A percentile compares a stretch with the other conserved stretches of the same genome.
Evolutionary conservation across 2,888 invertebrate genomes (phyloP).

Genomic region (Mesopsocus fuscifrons): DNA sequence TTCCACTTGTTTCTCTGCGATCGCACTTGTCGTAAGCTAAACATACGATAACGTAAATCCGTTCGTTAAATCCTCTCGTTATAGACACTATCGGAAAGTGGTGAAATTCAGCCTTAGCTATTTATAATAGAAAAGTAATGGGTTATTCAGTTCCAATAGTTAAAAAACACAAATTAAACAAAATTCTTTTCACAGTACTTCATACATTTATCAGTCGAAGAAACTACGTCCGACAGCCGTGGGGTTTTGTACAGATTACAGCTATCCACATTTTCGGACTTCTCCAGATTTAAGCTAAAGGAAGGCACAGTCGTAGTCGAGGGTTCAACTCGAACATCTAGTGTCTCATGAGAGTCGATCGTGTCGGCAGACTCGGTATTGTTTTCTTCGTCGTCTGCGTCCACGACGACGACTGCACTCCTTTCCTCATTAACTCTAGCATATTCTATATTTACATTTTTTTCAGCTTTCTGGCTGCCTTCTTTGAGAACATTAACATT

Average conservation of each 20-base stretch:
- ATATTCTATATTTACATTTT: not conserved
- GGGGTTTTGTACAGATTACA: slow-evolving; percentile 4
- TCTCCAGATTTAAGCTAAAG: slow-evolving; percentile 7
- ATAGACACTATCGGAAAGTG: no score
- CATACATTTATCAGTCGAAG: not conserved
- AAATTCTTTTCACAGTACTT: slow-evolving; percentile 5
- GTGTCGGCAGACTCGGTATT: not conserved
- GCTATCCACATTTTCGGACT: slow-evolving; percentile 2
- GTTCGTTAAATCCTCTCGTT: no score
- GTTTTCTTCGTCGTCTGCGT: not conserved
- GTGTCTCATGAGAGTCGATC: not conserved
- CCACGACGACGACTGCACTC: not conserved
- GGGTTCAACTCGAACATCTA: slow-evolving; percentile 4
- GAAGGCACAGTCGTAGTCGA: not conserved
- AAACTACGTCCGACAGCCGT: not conserved
- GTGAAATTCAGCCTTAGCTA: no score
- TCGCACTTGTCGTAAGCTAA: no score
- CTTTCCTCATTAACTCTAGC: slow-evolving; percentile 6
- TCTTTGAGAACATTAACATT: slow-evolving; percentile 6
- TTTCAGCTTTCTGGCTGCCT: not conserved
- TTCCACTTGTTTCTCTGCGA: no score
- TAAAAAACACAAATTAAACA: no score
- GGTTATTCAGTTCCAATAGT: no score
- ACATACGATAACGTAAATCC: no score
- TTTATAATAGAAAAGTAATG: no score